Percentiles rank a stretch among this genome's conserved stretches.
These are phyloP conservation scores for Cosmorhoe ocellata DNA, from an alignment of 2,888 invertebrate species.

Conservation along the genomic window DNA sequence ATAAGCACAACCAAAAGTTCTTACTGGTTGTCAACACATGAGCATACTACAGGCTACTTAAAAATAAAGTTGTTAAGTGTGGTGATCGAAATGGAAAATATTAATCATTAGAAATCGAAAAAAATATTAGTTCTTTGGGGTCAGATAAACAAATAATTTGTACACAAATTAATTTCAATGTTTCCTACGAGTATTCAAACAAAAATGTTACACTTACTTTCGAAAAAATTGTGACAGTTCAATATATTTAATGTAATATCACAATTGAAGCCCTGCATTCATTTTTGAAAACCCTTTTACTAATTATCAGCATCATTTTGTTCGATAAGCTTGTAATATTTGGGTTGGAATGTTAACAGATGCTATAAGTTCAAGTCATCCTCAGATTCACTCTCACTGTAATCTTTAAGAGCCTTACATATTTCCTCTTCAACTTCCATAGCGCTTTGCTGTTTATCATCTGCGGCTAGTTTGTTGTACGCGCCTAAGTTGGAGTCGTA, in stretches of 20 bases:
- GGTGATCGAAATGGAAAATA: conserved; percentile 17
- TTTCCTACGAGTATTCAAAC: conserved; percentile 24
- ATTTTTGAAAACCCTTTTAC: conserved; percentile 32
- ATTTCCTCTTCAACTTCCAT: conserved; percentile 72
- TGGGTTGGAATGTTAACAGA: conserved; percentile 48
- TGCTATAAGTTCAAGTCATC: conserved; percentile 72
- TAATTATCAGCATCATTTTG: conserved; percentile 50
- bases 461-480: conserved; percentile 68
- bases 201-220: conserved; percentile 30
- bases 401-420: conserved; percentile 65
- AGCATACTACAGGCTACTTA: conserved; percentile 12
- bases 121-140: conserved; percentile 47
- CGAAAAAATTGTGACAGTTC: conserved; percentile 57
- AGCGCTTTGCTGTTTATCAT: conserved; percentile 67
- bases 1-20: conserved; percentile 20
- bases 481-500: conserved; percentile 61
- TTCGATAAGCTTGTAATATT: conserved; percentile 59
- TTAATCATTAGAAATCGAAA: conserved; percentile 26
- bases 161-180: conserved; percentile 35
- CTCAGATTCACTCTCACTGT: conserved; percentile 70
- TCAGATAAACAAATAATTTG: conserved; percentile 38
- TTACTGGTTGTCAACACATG: conserved; percentile 3
- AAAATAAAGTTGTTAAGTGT: conserved; percentile 3
- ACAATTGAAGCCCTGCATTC: conserved; percentile 60
- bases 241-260: conserved; percentile 46